Percentiles rank a stretch among this genome's conserved stretches.
Conservation (phyloP, 2,797 vertebrate genomes). For the Holocentrus rufus region DNA sequence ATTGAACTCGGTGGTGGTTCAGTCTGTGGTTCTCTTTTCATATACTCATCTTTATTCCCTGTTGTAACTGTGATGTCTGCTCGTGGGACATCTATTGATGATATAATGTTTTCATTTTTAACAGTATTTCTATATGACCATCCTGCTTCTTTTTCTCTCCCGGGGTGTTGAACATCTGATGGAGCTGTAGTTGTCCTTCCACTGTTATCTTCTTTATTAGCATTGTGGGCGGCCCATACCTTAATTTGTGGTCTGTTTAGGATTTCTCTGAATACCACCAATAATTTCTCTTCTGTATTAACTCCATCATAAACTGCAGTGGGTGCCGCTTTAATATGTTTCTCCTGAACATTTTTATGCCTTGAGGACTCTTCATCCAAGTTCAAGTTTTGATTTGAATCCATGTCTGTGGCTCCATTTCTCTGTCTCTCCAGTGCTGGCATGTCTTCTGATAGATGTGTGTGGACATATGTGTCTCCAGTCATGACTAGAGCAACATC, state of each 20-base stretch:
- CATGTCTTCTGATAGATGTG: background rate
- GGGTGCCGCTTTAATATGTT: constrained; percentile 27
- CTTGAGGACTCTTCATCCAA: background rate
- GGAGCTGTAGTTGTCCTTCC: constrained; percentile 38
- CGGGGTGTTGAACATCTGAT: constrained; percentile 2
- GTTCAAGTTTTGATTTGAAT: constrained; percentile 24
- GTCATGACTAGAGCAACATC: background rate
- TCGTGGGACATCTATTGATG: constrained; percentile 14
- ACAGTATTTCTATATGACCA: background rate
- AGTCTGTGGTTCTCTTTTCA: no score
- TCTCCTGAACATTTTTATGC: constrained; percentile 12
- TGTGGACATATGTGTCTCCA: no score
- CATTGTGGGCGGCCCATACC: constrained; percentile 8
- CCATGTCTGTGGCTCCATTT: background rate
- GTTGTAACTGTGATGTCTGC: constrained; percentile 3
- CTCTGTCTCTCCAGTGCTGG: constrained; percentile 14
- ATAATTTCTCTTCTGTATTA: constrained; percentile 9
- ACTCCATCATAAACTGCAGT: constrained; percentile 22
- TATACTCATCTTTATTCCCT: constrained; percentile 14
- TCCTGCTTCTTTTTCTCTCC: constrained; percentile 8
- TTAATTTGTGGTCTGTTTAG: constrained; percentile 26
- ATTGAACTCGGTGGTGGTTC: no score
- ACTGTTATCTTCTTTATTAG: constrained; percentile 44
- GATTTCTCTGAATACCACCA: constrained; percentile 7
- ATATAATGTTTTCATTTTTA: constrained; percentile 16